These are phyloP conservation scores for Anguilla rostrata DNA, from an alignment of 2,113 vertebrate species.

Conservation along the genomic window DNA sequence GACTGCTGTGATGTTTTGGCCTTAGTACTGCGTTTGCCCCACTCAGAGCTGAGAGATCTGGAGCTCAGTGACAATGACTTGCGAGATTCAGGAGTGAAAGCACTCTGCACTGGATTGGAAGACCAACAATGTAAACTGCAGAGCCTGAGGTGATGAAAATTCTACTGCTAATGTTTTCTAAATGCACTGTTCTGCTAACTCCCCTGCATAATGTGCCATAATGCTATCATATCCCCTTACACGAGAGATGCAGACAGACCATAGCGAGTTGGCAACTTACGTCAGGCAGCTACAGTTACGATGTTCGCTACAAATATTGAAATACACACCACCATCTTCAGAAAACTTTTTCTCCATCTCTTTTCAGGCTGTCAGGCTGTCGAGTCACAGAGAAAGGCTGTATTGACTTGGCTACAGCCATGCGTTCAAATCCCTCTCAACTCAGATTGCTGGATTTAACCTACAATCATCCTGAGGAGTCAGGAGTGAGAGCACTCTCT, in stretches of 20 bases:
- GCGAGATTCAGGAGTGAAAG: slow-evolving; percentile 34
- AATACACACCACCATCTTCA: not conserved
- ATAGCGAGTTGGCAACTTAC: too few species aligned
- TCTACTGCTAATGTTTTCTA: not conserved
- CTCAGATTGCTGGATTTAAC: not conserved
- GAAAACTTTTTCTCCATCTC: not conserved
- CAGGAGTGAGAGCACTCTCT: not conserved
- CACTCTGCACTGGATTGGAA: slow-evolving; percentile 32
- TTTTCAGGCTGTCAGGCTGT: slow-evolving; percentile 21
- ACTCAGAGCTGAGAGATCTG: slow-evolving; percentile 39
- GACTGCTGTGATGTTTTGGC: slow-evolving; percentile 42
- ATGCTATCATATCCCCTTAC: too few species aligned
- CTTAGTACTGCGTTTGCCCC: slow-evolving; percentile 33
- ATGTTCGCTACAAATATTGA: too few species aligned
- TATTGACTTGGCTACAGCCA: slow-evolving; percentile 5
- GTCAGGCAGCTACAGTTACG: too few species aligned
- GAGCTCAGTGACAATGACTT: slow-evolving; percentile 48
- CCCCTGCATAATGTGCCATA: too few species aligned
- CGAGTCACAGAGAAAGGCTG: slow-evolving; percentile 18
- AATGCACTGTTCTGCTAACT: too few species aligned
- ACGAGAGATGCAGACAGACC: too few species aligned
- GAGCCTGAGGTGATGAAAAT: not conserved
- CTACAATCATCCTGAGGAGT: not conserved
- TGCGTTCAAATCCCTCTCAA: slow-evolving; percentile 8
- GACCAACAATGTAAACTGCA: not conserved